Evolutionary conservation across 2,888 invertebrate genomes (phyloP), one percentile per base, ranked within the genome.

Genomic region (Auanema sp.): DNA sequence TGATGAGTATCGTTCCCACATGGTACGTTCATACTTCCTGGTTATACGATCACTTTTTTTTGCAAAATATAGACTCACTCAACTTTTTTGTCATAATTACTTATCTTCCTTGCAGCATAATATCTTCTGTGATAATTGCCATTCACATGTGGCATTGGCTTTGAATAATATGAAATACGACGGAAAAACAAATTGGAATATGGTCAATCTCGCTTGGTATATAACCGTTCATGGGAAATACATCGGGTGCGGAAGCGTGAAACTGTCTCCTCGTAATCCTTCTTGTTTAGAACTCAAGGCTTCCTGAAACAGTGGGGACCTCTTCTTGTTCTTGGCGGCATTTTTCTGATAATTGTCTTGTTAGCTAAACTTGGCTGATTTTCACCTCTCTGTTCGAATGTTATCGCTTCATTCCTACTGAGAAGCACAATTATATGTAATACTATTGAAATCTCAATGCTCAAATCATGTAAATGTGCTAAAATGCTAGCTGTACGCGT

Each of bases 51-150:
- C 3, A 33, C 3, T 33, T 33, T 33, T 33, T 33, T 33, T 33
- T 33, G 33, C 33, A 33, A 33, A 33, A 33, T 5, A 5, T 8
- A 33, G 33, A 33, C 33, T 33, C 33, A 5, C 8, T 33, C 8
- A 3, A 33, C 33, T 33, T 33, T 33, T 33, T 8, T 8, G 8
- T 5, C 4, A 8, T 33, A 33, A 33, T 33, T 33, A 33, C 4
- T 33, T 33, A 33, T 8, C 8, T 33, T 63, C 56, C 57, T 80
- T 83, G 54, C 86, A 91, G 91, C 98, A 98, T 84, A 96, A 96
- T 84, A 86, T 99, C 67, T 91, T 90, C 83, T 96, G 93, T 84
- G 97, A 99, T 85, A 96, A 98, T 85, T 98, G 98, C 82, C 97
- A 99, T 85, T 96, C 96, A 0, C 96, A 97, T 85, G 95, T 95